These are phyloP conservation scores for Callosobruchus maculatus DNA, from an alignment of 2,888 invertebrate species.

Conservation along the genomic window DNA sequence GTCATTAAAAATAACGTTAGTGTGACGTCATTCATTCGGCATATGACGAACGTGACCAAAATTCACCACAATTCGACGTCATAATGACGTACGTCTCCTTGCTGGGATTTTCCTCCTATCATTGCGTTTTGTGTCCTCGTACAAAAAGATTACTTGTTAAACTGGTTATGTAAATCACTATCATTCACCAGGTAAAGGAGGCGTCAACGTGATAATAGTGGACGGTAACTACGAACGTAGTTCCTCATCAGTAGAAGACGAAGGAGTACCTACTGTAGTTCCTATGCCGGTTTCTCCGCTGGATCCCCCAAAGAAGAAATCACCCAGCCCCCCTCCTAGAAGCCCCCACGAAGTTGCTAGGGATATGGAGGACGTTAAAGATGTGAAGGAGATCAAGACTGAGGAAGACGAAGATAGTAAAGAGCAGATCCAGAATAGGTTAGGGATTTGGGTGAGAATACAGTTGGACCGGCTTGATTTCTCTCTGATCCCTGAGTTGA, in stretches of 20 bases:
- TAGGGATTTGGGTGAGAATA: conserved; percentile 29
- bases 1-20: no score
- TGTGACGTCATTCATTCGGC: no score
- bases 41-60: no score
- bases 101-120: no score
- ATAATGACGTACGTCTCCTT: no score
- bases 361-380: background rate
- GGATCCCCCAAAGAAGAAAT: background rate
- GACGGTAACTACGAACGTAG: conserved; percentile 59
- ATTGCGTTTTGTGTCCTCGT: no score
- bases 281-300: background rate
- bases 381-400: background rate
- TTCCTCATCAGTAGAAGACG: conserved; percentile 47
- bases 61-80: no score
- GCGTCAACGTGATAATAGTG: conserved; percentile 63
- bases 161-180: background rate
- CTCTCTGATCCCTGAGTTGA: conserved; percentile 30
- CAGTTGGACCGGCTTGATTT: conserved; percentile 48
- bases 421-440: conserved; percentile 1
- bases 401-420: conserved; percentile 1
- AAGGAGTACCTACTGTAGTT: conserved; percentile 33
- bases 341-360: background rate
- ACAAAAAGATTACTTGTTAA: no score
- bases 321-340: background rate
- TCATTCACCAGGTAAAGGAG: conserved; percentile 53